Base-by-base conservation (phyloP, 92 coral and sea anemone genomes). In the Porites evermanni region DNA sequence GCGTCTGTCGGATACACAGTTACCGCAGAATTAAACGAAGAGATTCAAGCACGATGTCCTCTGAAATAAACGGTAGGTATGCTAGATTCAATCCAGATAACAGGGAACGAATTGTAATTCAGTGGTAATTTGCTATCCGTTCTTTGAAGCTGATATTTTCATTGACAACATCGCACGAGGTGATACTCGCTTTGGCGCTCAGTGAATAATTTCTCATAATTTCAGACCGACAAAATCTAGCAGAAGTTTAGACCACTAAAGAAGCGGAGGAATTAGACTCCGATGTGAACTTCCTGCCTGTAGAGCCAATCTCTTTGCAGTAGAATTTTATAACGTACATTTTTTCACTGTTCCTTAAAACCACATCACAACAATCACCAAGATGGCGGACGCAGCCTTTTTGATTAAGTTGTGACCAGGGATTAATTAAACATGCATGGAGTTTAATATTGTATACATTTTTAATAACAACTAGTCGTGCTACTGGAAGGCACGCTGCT, bases 371-470 rank as follows among this genome's bases (percentile, higher is more conserved):
- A 74, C 80, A 74, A 73, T 64, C 74, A 63, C 64, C 72, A 86
- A 74, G 85, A 80, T 74, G 87, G 88, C 93, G 77, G 81, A 84
- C 89, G 74, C 77, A 69, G 75, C 81, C 93, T 80, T 81, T 88
- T 88, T 90, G 84, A 90, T 85, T 90, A 86, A 90, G 88, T 82
- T 52, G 81, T 89, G 93, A 79, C 91, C 74, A 79, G 67, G 72
- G 84, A 87, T 90, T 87, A 87, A 90, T 90, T 87, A 87, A 82
- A 87, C 84, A 87, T 90, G 85, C 91, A 90, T 87, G 88, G 86
- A 82, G 90, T 87, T 88, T 87, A 90, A 90, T 90, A 68, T 82
- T 83, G 91, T 87, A 85, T 90, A 87, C 91, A 85, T 86, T 80
- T 86, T 86, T 80, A 83, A 85, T 90, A 70, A 81, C 64, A 70